These are phyloP conservation scores for Sylvicola cinctus DNA, from an alignment of 2,888 invertebrate species.

Conservation along the genomic window DNA sequence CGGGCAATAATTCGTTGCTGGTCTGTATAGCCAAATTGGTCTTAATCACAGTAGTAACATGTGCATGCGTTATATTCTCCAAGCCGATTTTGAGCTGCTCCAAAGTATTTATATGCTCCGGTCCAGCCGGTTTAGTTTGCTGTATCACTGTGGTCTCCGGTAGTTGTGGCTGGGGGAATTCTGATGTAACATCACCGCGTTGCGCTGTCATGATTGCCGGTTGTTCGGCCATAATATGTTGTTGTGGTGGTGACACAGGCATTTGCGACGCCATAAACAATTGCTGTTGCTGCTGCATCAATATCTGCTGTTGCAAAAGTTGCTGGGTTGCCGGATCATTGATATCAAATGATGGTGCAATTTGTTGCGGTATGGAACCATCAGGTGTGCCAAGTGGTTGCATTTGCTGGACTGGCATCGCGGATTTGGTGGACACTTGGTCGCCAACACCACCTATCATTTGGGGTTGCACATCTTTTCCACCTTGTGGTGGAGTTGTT, in stretches of 20 bases:
- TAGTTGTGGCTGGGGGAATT: background rate
- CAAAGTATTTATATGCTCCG: constrained; percentile 30
- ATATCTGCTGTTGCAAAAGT: constrained; percentile 9
- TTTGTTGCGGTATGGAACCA: too few species aligned
- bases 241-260: constrained; percentile 9
- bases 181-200: constrained; percentile 12
- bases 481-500: constrained; percentile 4
- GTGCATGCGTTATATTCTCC: constrained; percentile 33
- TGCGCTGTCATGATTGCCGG: constrained; percentile 15
- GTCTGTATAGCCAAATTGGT: too few species aligned
- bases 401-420: too few species aligned
- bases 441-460: too few species aligned
- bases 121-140: constrained; percentile 14
- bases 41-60: constrained; percentile 15
- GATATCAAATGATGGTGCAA: background rate
- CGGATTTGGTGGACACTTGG: background rate
- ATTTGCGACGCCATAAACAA: background rate
- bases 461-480: constrained; percentile 10
- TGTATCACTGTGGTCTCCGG: background rate
- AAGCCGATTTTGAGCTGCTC: constrained; percentile 35
- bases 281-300: constrained; percentile 9
- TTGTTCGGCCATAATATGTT: constrained; percentile 4
- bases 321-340: constrained; percentile 2
- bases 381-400: too few species aligned
- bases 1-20: too few species aligned